Base-by-base conservation (phyloP, 2,113 vertebrate genomes). In the Ramphastos sulfuratus region DNA sequence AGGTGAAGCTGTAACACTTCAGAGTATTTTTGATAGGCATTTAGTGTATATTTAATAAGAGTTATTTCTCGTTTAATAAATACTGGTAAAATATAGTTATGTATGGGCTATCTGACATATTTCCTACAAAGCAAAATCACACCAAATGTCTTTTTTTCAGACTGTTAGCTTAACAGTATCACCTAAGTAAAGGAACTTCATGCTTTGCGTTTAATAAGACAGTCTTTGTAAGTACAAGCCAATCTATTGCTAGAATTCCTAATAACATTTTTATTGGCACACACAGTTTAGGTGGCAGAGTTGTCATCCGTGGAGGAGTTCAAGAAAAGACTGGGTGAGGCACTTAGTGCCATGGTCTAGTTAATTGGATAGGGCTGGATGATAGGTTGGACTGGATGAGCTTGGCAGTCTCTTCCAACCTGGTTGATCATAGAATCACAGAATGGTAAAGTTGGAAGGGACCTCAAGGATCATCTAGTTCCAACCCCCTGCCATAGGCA, bases 21-120 rank as follows among this genome's bases (percentile, higher is more conserved):
- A 94, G 70, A 75, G 17, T 87, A 35, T 75, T 46, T 87, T 9
- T 60, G 64, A 76, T 50, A 54, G 7, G 2, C 28, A 66, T 81
- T 91, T 82, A 67, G 59, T 89, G 91, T 91, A 50, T 87, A 11
- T 90, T 90, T 92, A 92, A 66, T 80, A 83, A 64, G 24, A 58
- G 25, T n/a, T 88, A 56, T 56, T 79, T 2, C 27, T 84, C 77
- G 14, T 46, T 90, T 85, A 94, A 95, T 72, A 94, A 96, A 81
- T 70, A 87, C 11, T 85, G 75, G 28, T 4, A 79, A 30, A 19
- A 88, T 92, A 69, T 75, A 85, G 64, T 50, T 85, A 46, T 17
- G 2, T 28, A n/a, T 77, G 42, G 15, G 4, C 7, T 59, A 76
- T 55, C 33, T 95, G 82, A 83, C 3, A 12, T 31, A 65, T 74